These are phyloP conservation scores for Lycocerus yunnanus DNA, from an alignment of 2,888 invertebrate species.

Conservation along the genomic window DNA sequence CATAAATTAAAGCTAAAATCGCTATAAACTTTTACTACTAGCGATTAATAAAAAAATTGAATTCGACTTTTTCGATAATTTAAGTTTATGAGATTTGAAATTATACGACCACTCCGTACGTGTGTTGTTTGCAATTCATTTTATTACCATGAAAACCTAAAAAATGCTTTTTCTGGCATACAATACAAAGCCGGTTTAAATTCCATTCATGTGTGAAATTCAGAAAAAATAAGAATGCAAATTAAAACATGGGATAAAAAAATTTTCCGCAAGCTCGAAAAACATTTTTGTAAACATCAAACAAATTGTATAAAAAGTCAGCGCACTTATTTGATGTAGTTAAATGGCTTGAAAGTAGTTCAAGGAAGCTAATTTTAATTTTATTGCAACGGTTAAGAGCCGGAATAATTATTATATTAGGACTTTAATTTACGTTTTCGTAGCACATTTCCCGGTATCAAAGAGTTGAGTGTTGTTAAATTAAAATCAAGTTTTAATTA, in stretches of 20 bases:
- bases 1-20: too few species aligned
- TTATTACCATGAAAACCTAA: not conserved
- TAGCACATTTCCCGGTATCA: conserved; percentile 45
- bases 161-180: not conserved
- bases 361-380: conserved; percentile 50
- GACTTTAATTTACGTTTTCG: conserved; percentile 43
- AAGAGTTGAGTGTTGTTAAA: conserved; percentile 38
- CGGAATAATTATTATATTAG: conserved; percentile 53
- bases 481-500: conserved; percentile 41
- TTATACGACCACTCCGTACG: too few species aligned
- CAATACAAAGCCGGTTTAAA: not conserved
- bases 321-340: conserved; percentile 41
- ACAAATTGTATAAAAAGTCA: not conserved
- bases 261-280: not conserved
- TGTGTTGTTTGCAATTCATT: not conserved
- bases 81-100: too few species aligned
- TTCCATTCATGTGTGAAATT: not conserved
- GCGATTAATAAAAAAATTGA: too few species aligned
- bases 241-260: not conserved
- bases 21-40: too few species aligned
- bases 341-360: conserved; percentile 39
- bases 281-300: not conserved
- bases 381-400: conserved; percentile 50
- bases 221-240: not conserved
- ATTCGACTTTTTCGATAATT: too few species aligned